Base-by-base conservation (phyloP, 1,140 invertebrate genomes). In the Bombus confusus region DNA sequence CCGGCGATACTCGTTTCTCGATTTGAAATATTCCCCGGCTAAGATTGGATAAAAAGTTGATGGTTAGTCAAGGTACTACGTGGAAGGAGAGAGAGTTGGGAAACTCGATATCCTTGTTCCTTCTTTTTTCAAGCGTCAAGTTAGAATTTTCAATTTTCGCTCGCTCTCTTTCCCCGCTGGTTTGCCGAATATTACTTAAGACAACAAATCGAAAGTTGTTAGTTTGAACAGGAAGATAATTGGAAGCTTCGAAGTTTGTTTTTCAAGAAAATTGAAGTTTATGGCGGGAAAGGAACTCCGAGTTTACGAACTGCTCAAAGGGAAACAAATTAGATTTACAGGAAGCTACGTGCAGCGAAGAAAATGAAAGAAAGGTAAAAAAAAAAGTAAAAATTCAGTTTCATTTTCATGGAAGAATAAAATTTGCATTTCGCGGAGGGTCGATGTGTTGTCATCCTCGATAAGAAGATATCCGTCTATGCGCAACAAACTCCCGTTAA, bases 151-250 rank as follows among this genome's bases (percentile, higher is more conserved):
- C 66, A 68, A 68, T 68, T 39, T 71, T 39, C 25, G 28, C 22
- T 69, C 34, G 8, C 22, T 39, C 22, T 22, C 2, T 39, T 37
- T 1, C 18, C 66, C 8, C 31, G 59, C 12, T 28, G 68, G 2
- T 71, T 71, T 72, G 15, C 28, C 39, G 39, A 72, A 72, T 39
- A 72, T 72, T 72, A n/a, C 37, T 72, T n/a, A n/a, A 72, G 69
- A 41, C 69, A 72, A 41, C 69, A 41, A 72, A 72, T 72, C 69
- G 69, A 41, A 41, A 72, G 69, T 72, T 41, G 69, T 28, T 15
- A n/a, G 69, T 41, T 72, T 41, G 39, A 41, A 72, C 39, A 41
- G 69, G 13, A 39, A 41, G 69, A 72, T 72, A 72, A 72, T 72
- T 72, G 69, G 69, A 41, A 72, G 39, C 69, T 41, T 69, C 39